These are phyloP conservation scores for Nipponacmea schrenckii DNA, from an alignment of 2,888 invertebrate genomes.

Conservation along the genomic window DNA sequence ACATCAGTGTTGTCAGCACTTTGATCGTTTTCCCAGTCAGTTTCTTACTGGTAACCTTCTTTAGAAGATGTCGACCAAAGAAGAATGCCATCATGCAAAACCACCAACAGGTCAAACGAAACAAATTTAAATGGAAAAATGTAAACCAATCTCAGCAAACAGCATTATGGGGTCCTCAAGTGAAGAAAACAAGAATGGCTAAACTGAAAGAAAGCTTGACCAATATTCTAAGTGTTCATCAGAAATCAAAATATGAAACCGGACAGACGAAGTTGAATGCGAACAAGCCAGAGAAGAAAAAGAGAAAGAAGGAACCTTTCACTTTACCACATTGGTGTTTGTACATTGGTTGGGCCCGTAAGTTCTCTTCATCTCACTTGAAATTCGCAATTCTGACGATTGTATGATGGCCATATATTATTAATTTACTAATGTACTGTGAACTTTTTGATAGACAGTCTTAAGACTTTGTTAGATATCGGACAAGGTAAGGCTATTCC, in stretches of 20 bases:
- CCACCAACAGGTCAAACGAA: constrained; percentile 54
- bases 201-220: constrained; percentile 58
- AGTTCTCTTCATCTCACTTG: constrained; percentile 32
- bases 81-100: constrained; percentile 56
- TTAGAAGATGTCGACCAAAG: constrained; percentile 59
- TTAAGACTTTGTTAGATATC: too few species aligned
- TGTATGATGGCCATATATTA: too few species aligned
- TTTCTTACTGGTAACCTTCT: constrained; percentile 63
- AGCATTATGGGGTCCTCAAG: constrained; percentile 38
- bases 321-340: constrained; percentile 65
- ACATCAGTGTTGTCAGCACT: constrained; percentile 63
- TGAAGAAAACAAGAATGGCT: constrained; percentile 36
- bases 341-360: constrained; percentile 66
- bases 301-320: constrained; percentile 63
- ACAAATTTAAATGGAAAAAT: constrained; percentile 59
- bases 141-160: constrained; percentile 39
- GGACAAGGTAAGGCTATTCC: too few species aligned
- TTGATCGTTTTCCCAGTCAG: constrained; percentile 65
- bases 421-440: too few species aligned
- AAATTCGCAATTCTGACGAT: too few species aligned
- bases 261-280: constrained; percentile 39
- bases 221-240: constrained; percentile 53
- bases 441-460: too few species aligned
- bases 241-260: constrained; percentile 45
- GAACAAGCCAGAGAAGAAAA: constrained; percentile 38